Base-by-base conservation (phyloP, 2,888 invertebrate species). In the Drosophila merina region DNA sequence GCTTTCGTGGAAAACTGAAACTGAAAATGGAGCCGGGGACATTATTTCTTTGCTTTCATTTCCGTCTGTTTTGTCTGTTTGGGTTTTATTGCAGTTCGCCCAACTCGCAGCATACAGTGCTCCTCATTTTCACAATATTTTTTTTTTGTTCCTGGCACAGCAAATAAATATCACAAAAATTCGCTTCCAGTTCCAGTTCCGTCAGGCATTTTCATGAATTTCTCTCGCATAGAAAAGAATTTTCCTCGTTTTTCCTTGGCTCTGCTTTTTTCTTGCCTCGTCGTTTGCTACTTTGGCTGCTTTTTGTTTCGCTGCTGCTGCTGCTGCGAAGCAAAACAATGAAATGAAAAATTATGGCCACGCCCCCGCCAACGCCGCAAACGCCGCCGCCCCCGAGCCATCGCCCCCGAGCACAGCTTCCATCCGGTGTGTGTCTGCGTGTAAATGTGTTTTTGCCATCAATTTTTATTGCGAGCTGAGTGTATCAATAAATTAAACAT, bases 401-500 rank as follows among this genome's bases (percentile, higher is more conserved):
- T 7, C 2, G 26, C n/a, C n/a, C n/a, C n/a, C n/a, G n/a, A n/a
- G 25, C 5, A 28, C 7, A 2, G 25, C 10, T 26, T 5, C 26
- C 33, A 45, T 42, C 48, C 28, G 44, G 72, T 57, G 48, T 72
- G 44, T 31, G 49, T 20, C 20, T 57, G 59, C 3, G 33, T 50
- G 50, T 67, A 67, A 82, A 86, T 84, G 86, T 84, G 78, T 83
- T 86, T 88, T 80, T 72, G 74, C 84, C 84, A 84, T 88, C 86
- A 79, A 84, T 84, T 88, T 84, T 84, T 88, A 84, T 86, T 76
- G 84, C 83, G 57, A 86, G 76, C 75, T 76, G 75, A 87, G 78
- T 88, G 86, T 83, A 80, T 87, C 88, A 78, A 86, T 84, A 88
- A 88, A 84, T 84, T 85, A 75, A 72, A 80, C 76, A 85, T 78